Base-by-base conservation (phyloP, 2,113 vertebrate genomes). In the Eudyptes chrysolophus region DNA sequence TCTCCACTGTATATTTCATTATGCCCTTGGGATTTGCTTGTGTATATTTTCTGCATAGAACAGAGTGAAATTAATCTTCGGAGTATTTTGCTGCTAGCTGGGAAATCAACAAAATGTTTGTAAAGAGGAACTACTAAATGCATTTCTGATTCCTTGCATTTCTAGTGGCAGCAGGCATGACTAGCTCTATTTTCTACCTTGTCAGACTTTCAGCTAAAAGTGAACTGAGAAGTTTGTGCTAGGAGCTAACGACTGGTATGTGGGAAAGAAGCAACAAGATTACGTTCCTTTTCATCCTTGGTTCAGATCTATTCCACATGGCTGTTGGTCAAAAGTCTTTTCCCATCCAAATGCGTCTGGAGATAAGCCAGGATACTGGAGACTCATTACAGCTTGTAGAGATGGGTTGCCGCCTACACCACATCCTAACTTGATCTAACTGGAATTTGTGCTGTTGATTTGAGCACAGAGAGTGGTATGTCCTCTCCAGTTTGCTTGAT, bases 301-400 rank as follows among this genome's bases (percentile, higher is more conserved):
- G 8, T 95, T 79, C 65, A 69, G 84, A 97, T 91, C 65, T 82
- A 0, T 94, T 93, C 84, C 91, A 95, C 54, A n/a, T 84, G 78
- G 89, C 87, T 91, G 46, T 72, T 76, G 96, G 54, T 94, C 74
- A 84, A 65, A 92, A 92, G 64, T 69, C 62, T 87, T 95, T 85
- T 93, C 70, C 65, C 27, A 87, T 91, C 89, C 74, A 76, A 30
- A 78, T 19, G 5, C 12, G 71, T 58, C 74, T 87, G 78, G 92
- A 89, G 78, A 40, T 52, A 34, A 91, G 65, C 81, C 93, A 96
- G 81, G 42, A 87, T 32, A 7, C 38, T 55, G 29, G n/a, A 92
- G 74, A 75, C 26, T 61, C 65, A 27, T 18, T 85, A 44, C 54
- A 91, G 80, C 61, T 89, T 81, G 38, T 57, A 87, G 68, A 70